A percentile compares a stretch with the other conserved stretches of the same genome.
Evolutionary conservation across 2,113 vertebrate genomes (phyloP).

Genomic region (Apus apus): DNA sequence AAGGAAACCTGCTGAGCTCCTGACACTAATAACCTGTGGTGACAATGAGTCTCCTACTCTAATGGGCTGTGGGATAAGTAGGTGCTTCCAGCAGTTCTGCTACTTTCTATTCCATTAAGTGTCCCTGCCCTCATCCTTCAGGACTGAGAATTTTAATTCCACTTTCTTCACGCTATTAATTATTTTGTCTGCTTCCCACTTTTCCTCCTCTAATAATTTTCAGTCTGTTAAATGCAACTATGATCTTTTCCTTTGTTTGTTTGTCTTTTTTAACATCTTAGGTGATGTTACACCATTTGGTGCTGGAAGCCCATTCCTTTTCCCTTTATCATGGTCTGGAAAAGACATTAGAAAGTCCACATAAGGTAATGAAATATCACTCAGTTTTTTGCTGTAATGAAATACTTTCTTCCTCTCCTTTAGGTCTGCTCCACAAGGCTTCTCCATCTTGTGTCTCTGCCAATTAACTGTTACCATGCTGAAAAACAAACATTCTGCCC

Average conservation of each 20-base stretch:
- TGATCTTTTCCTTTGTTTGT: background rate
- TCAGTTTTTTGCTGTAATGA: background rate
- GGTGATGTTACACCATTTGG: background rate
- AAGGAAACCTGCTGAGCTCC: constrained; percentile 30
- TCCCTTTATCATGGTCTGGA: background rate
- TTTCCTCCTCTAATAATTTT: background rate
- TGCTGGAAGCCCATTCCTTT: background rate
- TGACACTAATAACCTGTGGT: background rate
- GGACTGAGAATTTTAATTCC: background rate
- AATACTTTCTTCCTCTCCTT: background rate
- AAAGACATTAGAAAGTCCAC: constrained; percentile 3
- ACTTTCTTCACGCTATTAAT: background rate
- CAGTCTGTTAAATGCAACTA: background rate
- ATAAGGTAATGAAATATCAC: background rate
- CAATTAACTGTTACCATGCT: background rate
- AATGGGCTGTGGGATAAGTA: background rate
- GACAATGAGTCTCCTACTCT: background rate
- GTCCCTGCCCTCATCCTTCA: background rate
- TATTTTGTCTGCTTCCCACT: background rate
- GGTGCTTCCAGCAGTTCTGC: constrained; percentile 35
- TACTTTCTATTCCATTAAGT: background rate
- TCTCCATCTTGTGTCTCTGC: background rate
- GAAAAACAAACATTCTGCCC: background rate
- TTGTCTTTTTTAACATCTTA: background rate
- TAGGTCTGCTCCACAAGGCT: background rate